A percentile compares a stretch with the other conserved stretches of the same genome.
Evolutionary conservation across 2,797 vertebrate species (phyloP).

Genomic region (Podarcis siculus): DNA sequence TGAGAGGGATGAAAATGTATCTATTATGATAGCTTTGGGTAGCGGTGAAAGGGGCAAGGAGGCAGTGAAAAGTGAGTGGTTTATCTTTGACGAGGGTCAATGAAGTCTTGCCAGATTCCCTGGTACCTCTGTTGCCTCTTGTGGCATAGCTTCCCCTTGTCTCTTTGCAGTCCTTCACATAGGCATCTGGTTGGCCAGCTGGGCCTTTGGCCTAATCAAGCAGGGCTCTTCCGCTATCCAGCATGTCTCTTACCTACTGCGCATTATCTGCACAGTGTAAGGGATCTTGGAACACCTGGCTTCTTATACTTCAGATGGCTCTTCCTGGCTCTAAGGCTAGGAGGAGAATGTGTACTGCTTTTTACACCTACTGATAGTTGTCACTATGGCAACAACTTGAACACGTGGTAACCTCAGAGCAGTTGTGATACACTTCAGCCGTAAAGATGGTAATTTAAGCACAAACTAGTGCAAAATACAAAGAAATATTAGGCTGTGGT

Average conservation of each 20-base stretch:
- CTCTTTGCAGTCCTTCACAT: too few species aligned
- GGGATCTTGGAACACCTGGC: too few species aligned
- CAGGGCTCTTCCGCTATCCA: not conserved
- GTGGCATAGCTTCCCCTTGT: not conserved
- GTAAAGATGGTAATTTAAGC: not conserved
- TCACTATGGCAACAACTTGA: too few species aligned
- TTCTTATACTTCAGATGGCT: not conserved
- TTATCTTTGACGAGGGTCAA: not conserved
- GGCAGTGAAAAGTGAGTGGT: not conserved
- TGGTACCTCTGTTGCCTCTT: not conserved
- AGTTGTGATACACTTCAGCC: not conserved
- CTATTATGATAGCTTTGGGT: not conserved
- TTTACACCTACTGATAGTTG: too few species aligned
- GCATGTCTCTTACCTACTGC: not conserved
- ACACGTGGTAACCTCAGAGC: too few species aligned
- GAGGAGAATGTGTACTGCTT: too few species aligned
- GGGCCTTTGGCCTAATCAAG: too few species aligned
- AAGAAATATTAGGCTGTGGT: not conserved
- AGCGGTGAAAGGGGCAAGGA: not conserved
- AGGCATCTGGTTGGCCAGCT: too few species aligned
- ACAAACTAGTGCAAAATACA: not conserved
- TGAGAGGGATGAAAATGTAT: not conserved
- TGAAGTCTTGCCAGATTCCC: not conserved
- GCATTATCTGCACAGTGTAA: not conserved
- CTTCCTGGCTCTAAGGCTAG: not conserved